Evolutionary conservation across 2,113 vertebrate genomes (phyloP), one percentile per base, ranked within the genome.

Genomic region (Halichoeres trimaculatus): DNA sequence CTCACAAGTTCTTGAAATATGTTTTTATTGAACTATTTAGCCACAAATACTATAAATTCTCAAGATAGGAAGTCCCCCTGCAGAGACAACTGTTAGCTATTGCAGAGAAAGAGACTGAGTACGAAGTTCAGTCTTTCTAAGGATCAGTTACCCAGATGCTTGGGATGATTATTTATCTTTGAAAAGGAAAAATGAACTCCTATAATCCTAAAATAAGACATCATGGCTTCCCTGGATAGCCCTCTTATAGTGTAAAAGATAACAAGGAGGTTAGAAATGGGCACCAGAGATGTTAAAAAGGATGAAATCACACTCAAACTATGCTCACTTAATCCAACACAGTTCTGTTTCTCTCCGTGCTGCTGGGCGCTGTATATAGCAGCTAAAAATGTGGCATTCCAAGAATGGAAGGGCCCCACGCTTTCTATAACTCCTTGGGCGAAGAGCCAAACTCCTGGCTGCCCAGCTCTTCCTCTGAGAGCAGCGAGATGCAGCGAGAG

Each of bases 251-350:
- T 54, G 52, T 30, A 26, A 14, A 65, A 71, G 48, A 66, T 63
- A 59, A 65, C 41, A 74, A 47, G 26, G n/a, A 80, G 57, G 23
- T 53, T 38, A 60, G 36, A 11, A 23, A 16, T 30, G 71, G 45
- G 63, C 53, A 61, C 57, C 51, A 71, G 52, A 47, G 19, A 23
- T 48, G 17, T 41, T 50, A 17, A 60, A 83, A 17, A 68, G 23
- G 38, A 73, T 80, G 45, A 80, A 67, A 54, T 83, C 65, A 81
- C 59, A 54, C 35, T 76, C n/a, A 70, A 76, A 81, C 62, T 68
- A 65, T 71, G 70, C 57, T 78, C 17, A 30, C 74, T 75, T 74
- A 55, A 68, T 60, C 54, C 40, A 64, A 8, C 43, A 34, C 9
- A 43, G 23, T 70, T 62, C 20, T n/a, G 47, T 22, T 58, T 30